Conservation (phyloP, 2,113 vertebrate species). For the Ardeotis arabs region DNA sequence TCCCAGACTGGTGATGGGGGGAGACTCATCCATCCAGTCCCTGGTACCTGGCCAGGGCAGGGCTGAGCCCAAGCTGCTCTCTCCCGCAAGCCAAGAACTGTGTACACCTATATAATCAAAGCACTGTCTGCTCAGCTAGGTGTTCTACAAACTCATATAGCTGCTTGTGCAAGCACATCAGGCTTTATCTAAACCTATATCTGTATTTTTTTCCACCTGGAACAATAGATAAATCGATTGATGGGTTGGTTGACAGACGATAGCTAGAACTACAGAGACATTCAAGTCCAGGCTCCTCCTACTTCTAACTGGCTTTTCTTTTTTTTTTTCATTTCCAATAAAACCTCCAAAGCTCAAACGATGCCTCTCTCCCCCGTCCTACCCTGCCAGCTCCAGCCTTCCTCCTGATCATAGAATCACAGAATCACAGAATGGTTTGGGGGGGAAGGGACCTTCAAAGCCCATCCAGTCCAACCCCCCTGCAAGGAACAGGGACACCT, state of each 20-base stretch:
- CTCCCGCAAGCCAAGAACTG: neutral
- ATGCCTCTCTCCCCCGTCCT: neutral
- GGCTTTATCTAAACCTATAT: neutral
- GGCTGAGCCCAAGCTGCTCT: fast-evolving
- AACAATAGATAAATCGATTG: neutral
- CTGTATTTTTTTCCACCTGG: neutral
- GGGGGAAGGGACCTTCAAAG: no score
- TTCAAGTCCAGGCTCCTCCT: neutral
- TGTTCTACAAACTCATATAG: neutral
- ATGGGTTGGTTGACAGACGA: neutral
- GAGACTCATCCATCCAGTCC: neutral
- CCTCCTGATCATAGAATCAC: neutral
- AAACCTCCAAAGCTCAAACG: neutral
- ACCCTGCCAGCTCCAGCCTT: fast-evolving
- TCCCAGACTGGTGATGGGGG: neutral
- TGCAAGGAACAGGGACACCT: no score
- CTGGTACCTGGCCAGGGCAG: neutral
- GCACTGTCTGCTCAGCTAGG: neutral
- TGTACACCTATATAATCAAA: neutral
- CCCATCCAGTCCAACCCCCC: no score
- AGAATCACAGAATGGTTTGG: no score
- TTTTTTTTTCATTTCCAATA: neutral
- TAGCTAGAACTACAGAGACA: neutral
- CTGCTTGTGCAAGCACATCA: fast-evolving
- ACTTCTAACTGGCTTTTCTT: neutral